Evolutionary conservation across 2,797 vertebrate species (phyloP).

Genomic region (Parauchenoglanis ngamensis): DNA sequence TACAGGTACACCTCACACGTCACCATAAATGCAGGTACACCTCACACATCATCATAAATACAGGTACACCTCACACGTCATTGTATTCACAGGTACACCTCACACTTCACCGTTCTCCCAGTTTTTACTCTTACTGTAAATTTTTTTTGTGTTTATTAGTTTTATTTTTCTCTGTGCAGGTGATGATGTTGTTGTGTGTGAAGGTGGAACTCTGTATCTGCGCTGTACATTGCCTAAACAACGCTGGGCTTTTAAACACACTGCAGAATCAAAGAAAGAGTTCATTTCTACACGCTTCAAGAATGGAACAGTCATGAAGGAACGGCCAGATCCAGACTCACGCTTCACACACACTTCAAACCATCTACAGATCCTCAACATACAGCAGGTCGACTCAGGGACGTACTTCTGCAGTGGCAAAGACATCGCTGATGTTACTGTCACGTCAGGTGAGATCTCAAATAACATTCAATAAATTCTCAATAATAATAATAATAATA

Average conservation of each 20-base stretch:
- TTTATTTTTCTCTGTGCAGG: conserved; percentile 50
- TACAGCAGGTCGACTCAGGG: conserved; percentile 63
- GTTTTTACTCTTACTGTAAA: no score
- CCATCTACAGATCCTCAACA: conserved; percentile 62
- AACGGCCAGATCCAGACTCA: conserved; percentile 40
- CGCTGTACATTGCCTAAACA: conserved; percentile 60
- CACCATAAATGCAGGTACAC: no score
- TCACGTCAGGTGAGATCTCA: conserved; percentile 52
- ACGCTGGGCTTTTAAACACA: conserved; percentile 57
- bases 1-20: no score
- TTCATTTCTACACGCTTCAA: conserved; percentile 62
- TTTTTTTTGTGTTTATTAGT: neutral
- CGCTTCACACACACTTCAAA: conserved; percentile 53
- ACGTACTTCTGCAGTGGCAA: conserved; percentile 63
- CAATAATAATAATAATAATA: neutral
- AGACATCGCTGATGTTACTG: conserved; percentile 45
- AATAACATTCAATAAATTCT: no score
- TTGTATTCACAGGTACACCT: no score
- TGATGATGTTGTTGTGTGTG: conserved; percentile 30
- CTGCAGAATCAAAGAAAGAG: conserved; percentile 8
- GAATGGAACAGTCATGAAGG: conserved; percentile 58
- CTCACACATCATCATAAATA: conserved; percentile 64
- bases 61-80: neutral
- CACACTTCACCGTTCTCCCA: no score
- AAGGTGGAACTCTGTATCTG: conserved; percentile 66